These are phyloP conservation scores for Stichodactyla helianthus DNA, from an alignment of 64 coral and sea anemone genomes.

Conservation along the genomic window DNA sequence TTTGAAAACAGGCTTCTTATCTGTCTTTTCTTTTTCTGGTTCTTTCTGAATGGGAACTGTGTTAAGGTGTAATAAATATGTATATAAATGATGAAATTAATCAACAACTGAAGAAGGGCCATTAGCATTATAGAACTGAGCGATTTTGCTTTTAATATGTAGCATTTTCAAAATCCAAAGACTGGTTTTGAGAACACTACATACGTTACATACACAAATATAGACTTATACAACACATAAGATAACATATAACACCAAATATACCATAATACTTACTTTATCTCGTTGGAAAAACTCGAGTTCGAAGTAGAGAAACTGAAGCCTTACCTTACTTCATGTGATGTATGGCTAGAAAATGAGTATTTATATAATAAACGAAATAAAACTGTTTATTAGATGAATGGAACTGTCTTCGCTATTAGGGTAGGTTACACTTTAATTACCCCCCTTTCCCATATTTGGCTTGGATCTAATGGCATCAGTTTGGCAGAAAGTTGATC, in stretches of 20 bases:
- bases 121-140: background rate
- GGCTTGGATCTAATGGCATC: too few species aligned
- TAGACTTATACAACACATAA: background rate
- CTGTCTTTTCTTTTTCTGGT: constrained; percentile 11
- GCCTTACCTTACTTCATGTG: background rate
- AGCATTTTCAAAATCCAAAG: background rate
- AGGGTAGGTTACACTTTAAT: too few species aligned
- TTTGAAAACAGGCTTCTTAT: constrained; percentile 35
- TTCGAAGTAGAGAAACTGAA: background rate
- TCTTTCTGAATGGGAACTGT: constrained; percentile 17
- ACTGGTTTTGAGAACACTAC: constrained; percentile 20
- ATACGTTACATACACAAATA: background rate
- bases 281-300: background rate
- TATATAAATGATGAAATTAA: background rate
- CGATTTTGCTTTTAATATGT: background rate
- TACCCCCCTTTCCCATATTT: too few species aligned
- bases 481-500: too few species aligned
- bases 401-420: too few species aligned
- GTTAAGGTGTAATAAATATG: background rate
- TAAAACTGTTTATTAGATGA: too few species aligned
- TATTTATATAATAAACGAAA: too few species aligned
- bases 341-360: background rate
- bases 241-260: background rate
- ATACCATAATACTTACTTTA: background rate
- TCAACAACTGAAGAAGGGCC: background rate